These are phyloP conservation scores for Hesperophylax magnus DNA, from an alignment of 1,140 invertebrate genomes.

Conservation along the genomic window DNA sequence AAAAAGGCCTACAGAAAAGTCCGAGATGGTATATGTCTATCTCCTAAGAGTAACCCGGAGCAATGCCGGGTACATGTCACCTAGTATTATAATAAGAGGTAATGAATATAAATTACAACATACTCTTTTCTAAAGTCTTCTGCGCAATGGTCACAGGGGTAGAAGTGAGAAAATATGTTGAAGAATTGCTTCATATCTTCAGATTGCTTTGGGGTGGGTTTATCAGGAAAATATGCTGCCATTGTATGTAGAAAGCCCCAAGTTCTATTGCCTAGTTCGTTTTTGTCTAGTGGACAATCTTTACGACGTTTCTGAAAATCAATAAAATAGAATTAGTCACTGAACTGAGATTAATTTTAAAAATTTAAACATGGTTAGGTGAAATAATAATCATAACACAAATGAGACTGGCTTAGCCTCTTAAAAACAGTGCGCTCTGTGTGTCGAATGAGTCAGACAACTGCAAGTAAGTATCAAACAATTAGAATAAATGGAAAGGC, in stretches of 20 bases:
- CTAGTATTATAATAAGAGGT: no score
- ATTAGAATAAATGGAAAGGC: no score
- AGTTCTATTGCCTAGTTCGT: conserved; percentile 80
- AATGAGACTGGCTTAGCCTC: no score
- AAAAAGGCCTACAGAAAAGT: no score
- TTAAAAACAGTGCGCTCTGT: no score
- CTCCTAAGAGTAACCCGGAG: no score
- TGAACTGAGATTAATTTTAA: neutral
- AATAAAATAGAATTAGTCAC: neutral
- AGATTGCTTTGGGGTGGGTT: conserved; percentile 82
- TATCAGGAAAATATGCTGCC: conserved; percentile 94
- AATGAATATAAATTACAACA: conserved; percentile 60
- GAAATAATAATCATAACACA: no score
- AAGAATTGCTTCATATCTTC: conserved; percentile 89
- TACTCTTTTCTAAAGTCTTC: conserved; percentile 89
- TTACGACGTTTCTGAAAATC: conserved; percentile 55
- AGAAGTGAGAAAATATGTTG: conserved; percentile 89
- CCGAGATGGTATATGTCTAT: no score
- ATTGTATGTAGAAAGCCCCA: conserved; percentile 98
- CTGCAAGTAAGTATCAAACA: no score
- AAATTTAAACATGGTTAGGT: neutral
- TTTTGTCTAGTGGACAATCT: conserved; percentile 85
- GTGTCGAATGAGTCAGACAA: no score
- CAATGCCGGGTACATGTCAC: no score
- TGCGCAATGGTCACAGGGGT: conserved; percentile 95